phyloP scores from a whole-genome alignment of 2,113 vertebrate species.

The human (Homo sapiens) region GRCh38 chr7:105693001-105693500 shows the following conservation, averaged over 20 bases:
- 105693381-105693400: too few relatives aligned
- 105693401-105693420: too few relatives aligned
- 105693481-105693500: not conserved
- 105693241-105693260: too few relatives aligned
- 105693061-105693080: not conserved
- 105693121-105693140: not conserved
- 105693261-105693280: too few relatives aligned
- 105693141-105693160: slow-evolving; percentile 23
- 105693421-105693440: too few relatives aligned
- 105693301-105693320: not conserved
- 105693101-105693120: not conserved
- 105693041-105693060: not conserved
- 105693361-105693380: too few relatives aligned
- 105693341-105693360: not conserved
- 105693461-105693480: too few relatives aligned
- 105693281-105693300: not conserved
- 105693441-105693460: too few relatives aligned
- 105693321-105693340: not conserved
- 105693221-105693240: not conserved
- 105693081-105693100: not conserved
- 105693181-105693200: not conserved
- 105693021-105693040: not conserved
- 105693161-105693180: not conserved
- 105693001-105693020: not conserved
- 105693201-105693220: not conserved